These are phyloP conservation scores for Papilio demoleus DNA, from an alignment of 2,888 invertebrate species.

Conservation along the genomic window DNA sequence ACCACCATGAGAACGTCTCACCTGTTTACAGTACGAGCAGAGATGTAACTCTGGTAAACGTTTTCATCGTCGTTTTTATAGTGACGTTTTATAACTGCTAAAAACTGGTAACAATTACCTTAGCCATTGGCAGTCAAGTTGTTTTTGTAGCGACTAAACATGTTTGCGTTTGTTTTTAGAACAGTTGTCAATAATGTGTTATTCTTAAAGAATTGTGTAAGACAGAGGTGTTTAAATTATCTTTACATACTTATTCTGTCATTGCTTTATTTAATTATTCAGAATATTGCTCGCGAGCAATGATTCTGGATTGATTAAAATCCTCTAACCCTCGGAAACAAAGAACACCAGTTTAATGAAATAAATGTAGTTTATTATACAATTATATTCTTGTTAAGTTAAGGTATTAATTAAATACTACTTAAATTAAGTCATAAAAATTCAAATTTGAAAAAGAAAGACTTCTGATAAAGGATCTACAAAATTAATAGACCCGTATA, in stretches of 20 bases:
- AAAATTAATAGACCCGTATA: too few species aligned
- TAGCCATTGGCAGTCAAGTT: background rate
- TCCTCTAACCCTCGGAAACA: too few species aligned
- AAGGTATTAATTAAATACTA: too few species aligned
- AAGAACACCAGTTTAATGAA: too few species aligned
- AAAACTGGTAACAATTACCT: slow-evolving; percentile 1
- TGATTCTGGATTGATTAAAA: too few species aligned
- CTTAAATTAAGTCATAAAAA: too few species aligned
- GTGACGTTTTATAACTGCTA: slow-evolving; percentile 19
- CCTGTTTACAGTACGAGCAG: background rate
- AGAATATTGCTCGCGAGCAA: too few species aligned
- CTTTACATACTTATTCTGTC: background rate
- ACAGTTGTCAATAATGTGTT: background rate
- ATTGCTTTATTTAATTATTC: too few species aligned
- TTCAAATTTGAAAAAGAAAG: too few species aligned
- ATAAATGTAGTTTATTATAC: background rate
- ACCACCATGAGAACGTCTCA: background rate
- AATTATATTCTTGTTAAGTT: too few species aligned
- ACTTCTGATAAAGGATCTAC: too few species aligned
- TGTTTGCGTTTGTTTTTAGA: slow-evolving; percentile 15
- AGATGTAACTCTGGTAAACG: background rate
- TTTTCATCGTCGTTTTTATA: background rate
- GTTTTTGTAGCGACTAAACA: slow-evolving; percentile 22
- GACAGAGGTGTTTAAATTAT: background rate
- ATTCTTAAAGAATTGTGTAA: background rate